These are phyloP conservation scores for Aix galericulata DNA, from an alignment of 2,113 vertebrate species.

Conservation along the genomic window DNA sequence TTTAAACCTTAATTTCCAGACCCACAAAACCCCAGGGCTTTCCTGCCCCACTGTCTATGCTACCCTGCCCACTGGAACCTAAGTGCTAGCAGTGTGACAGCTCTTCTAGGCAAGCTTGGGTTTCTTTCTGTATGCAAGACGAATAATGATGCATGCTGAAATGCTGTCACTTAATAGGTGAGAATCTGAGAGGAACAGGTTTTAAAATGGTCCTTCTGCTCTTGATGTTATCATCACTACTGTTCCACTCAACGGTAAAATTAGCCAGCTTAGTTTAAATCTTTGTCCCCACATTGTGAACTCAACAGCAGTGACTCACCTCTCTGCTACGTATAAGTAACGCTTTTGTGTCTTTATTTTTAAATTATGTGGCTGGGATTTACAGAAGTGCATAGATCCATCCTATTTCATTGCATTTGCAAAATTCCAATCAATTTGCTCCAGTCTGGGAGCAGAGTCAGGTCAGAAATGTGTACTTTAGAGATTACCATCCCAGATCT, in stretches of 20 bases:
- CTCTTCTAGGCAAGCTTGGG: background rate
- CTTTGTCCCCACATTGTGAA: background rate
- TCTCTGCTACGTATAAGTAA: background rate
- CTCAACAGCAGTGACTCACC: background rate
- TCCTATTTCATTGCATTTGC: background rate
- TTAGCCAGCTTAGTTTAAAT: background rate
- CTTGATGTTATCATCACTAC: background rate
- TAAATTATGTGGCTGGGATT: background rate
- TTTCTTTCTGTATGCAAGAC: background rate
- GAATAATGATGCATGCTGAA: background rate
- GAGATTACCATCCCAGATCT: background rate
- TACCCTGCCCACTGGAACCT: background rate
- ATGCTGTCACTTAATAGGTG: background rate
- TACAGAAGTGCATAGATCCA: background rate
- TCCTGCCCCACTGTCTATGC: accelerated
- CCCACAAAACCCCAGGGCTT: background rate
- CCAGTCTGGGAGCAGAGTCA: accelerated
- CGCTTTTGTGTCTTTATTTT: background rate
- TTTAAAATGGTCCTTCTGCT: background rate
- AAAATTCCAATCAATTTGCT: background rate
- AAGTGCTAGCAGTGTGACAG: background rate
- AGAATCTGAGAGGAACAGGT: background rate
- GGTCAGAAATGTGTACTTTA: background rate
- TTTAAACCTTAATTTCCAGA: background rate
- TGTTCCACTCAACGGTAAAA: background rate